Conservation (phyloP, 1,140 invertebrate genomes). For the Bombyx mandarina region DNA sequence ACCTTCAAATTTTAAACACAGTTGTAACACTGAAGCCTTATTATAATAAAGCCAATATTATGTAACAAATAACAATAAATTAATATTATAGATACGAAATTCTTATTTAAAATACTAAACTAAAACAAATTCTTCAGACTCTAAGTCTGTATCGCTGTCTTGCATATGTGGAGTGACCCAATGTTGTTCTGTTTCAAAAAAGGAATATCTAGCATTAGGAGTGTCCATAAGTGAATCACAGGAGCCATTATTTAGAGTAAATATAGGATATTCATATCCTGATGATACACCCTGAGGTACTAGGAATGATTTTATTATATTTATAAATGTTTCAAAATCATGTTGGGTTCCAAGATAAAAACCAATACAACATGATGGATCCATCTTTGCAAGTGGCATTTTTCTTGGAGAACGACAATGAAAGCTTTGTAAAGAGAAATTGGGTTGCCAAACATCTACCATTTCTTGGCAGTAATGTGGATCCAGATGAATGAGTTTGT, state of each 20-base stretch:
- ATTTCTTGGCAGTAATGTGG: constrained; percentile 94
- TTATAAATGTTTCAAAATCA: constrained; percentile 84
- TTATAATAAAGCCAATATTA: too few relatives aligned
- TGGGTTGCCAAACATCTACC: constrained; percentile 83
- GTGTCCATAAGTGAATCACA: constrained; percentile 73
- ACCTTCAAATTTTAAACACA: too few relatives aligned
- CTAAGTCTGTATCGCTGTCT: constrained; percentile 76
- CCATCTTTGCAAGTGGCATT: constrained; percentile 89
- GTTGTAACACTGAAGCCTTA: too few relatives aligned
- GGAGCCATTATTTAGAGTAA: constrained; percentile 82
- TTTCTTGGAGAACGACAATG: constrained; percentile 91
- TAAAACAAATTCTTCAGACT: constrained; percentile 82
- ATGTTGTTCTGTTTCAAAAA: constrained; percentile 69
- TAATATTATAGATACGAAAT: too few relatives aligned
- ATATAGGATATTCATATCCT: constrained; percentile 83
- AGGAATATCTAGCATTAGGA: constrained; percentile 66
- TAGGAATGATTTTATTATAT: constrained; percentile 74
- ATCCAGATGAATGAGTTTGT: constrained; percentile 92
- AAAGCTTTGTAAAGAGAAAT: constrained; percentile 83
- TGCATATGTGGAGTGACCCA: constrained; percentile 61
- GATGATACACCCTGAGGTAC: constrained; percentile 75
- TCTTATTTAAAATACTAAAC: constrained; percentile 39
- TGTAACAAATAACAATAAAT: too few relatives aligned
- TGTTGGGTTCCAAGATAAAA: constrained; percentile 85
- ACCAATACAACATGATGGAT: constrained; percentile 94